These are phyloP conservation scores for Sebastes matsubarae DNA, from an alignment of 2,797 vertebrate genomes.

Conservation along the genomic window DNA sequence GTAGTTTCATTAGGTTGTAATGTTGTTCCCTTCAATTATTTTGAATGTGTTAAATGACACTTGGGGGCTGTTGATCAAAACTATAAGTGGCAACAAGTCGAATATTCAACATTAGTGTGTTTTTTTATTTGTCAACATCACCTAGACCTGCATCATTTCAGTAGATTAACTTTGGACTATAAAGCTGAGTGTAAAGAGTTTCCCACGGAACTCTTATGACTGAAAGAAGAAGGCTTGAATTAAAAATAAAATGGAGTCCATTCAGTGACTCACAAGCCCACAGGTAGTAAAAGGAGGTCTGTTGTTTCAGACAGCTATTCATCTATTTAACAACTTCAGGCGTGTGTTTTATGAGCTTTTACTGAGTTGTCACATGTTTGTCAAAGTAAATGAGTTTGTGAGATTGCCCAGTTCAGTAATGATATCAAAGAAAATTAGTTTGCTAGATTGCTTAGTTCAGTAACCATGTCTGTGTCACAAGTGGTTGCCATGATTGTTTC, in stretches of 20 bases:
- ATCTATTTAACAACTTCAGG: neutral
- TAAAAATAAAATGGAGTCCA: neutral
- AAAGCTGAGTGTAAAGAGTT: neutral
- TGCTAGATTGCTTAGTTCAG: constrained; percentile 3
- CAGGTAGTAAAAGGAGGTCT: neutral
- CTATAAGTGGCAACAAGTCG: neutral
- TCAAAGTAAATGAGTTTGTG: constrained; percentile 23
- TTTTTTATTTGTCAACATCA: neutral
- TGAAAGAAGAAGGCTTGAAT: neutral
- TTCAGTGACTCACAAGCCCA: neutral
- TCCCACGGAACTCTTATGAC: neutral
- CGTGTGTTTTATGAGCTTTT: neutral
- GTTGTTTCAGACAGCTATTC: neutral
- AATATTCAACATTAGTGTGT: neutral
- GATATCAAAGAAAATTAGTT: constrained; percentile 37
- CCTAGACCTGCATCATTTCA: neutral
- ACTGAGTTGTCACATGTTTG: constrained; percentile 15
- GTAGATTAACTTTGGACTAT: neutral
- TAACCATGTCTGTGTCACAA: constrained; percentile 22
- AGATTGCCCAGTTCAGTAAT: constrained; percentile 22
- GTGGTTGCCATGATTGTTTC: constrained; percentile 21
- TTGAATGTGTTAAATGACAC: neutral
- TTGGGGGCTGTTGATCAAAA: constrained; percentile 4
- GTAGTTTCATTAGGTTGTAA: constrained; percentile 10
- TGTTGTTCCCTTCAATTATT: neutral